Base-by-base conservation (phyloP, 2,113 vertebrate species). In the Acrocephalus arundinaceus region DNA sequence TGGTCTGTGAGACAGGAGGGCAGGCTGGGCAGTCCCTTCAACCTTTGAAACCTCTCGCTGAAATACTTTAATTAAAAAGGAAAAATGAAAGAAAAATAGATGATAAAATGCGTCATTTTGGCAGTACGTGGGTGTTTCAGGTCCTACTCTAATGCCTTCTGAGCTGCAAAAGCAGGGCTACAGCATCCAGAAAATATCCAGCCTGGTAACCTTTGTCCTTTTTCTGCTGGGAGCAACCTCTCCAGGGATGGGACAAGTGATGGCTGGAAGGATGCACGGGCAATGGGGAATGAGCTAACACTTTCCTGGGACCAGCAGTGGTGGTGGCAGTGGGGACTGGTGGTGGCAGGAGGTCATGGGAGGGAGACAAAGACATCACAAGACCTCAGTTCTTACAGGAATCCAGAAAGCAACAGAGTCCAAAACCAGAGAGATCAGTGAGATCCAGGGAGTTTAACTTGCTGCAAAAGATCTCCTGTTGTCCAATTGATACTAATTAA, bases 11-110 rank as follows among this genome's bases (percentile, higher is more conserved):
- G 80, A 41, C 51, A 76, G 66, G 45, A 96, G 58, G 46, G 91
- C 87, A 91, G 73, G 82, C 54, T 33, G 66, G 39, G 61, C 20
- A 52, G 41, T 82, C 23, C 67, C 23, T 91, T 85, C 71, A 62
- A 20, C 28, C 77, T 89, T 70, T 87, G 82, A 94, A 87, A 89
- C 27, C n/a, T 85, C 78, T 70, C 4, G 4, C 81, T 55, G 74
- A 72, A 76, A 82, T 39, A 8, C 33, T 94, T 89, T 70, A 92
- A 95, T 96, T 96, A 94, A 91, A 89, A 87, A 85, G 80, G 70
- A 89, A 86, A 63, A 89, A 76, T 13, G 45, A 62, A 46, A 74
- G 57, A n/a, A n/a, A 77, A 86, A 14, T 3, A 37, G 24, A 33
- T 74, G 54, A 67, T 52, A 85, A 71, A 81, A 72, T 62, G 41